phyloP scores from a whole-genome alignment of 1,140 invertebrate genomes.

The Halictus rubicundus region DNA sequence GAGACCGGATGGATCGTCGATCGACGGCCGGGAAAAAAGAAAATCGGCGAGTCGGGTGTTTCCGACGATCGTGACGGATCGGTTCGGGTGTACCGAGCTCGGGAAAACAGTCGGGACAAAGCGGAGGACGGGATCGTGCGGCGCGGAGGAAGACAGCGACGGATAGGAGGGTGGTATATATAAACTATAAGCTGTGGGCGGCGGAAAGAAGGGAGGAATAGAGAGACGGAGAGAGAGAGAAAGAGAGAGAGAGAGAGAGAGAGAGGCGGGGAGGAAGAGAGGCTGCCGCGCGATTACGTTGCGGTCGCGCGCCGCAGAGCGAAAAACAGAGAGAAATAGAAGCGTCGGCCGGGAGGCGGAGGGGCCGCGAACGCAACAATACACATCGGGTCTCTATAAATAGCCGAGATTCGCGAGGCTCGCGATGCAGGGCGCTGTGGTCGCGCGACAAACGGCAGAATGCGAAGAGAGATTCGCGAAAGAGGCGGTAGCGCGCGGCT shows the following conservation, averaged over 20 bases:
- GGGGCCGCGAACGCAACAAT: conserved; percentile 46
- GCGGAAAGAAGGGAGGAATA: not conserved
- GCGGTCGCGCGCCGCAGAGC: not conserved
- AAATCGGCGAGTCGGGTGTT: no score
- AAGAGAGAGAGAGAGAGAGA: no score
- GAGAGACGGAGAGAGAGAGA: no score
- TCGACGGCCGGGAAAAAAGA: no score
- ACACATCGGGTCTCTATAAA: conserved; percentile 59
- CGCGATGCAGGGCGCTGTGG: conserved; percentile 26
- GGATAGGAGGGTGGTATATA: not conserved
- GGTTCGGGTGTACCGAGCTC: no score
- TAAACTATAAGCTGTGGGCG: not conserved
- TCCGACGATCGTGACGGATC: no score
- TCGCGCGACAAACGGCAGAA: conserved; percentile 21
- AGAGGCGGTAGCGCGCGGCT: not conserved
- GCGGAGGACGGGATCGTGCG: not conserved
- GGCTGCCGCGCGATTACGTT: conserved; percentile 13
- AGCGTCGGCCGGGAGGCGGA: not conserved
- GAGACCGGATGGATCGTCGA: no score
- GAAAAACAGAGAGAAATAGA: conserved; percentile 6
- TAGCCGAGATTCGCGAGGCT: conserved; percentile 44
- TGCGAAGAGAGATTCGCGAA: conserved; percentile 27
- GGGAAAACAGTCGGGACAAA: not conserved
- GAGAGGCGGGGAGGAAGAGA: no score
- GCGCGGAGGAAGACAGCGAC: not conserved